Evolutionary conservation across 2,888 invertebrate genomes (phyloP), one percentile per base, ranked within the genome.

Genomic region (Netelia melanura): DNA sequence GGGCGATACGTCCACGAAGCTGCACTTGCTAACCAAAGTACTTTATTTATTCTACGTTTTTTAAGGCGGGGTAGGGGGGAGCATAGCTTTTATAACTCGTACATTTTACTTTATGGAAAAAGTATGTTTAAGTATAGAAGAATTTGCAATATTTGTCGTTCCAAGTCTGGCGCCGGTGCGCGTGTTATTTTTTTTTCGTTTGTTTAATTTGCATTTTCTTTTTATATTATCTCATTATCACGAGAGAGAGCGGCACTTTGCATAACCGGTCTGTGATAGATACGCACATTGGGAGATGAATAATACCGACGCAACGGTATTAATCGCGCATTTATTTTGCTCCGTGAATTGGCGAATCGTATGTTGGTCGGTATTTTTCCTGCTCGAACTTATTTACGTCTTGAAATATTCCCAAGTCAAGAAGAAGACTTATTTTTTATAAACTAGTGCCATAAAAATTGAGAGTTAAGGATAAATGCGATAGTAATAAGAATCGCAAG

Each of bases 201-300:
- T 48, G 3, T 48, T 48, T 48, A 14, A 1, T 44, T 65, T 30
- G 38, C 75, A 9, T 81, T 72, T 14, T 25, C 25, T 1, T 76
- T 23, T 9, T 30, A 44, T 56, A 44, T 82, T 25, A 48, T 64
- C 56, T 58, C 56, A 54, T 64, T 61, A 54, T 70, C 67, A 68
- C 70, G 70, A 76, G 25, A 76, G 25, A 58, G 64, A 77, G 68
- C 43, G 54, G 71, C 71, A 82, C 64, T 77, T 58, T 52, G 58
- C 71, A 72, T 52, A 83, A 83, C 70, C 74, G 74, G 58, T 25
- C 83, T 83, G 83, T 79, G 83, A 83, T 83, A 74, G 21, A 38
- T 43, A 62, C 44, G 83, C 62, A 56, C 62, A 54, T 62, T 62
- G 56, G 30, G 23, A 79, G n/a, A 70, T 56, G 21, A 64, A 75